Base-by-base conservation (phyloP, 2,888 invertebrate genomes). In the Abrostola tripartita region DNA sequence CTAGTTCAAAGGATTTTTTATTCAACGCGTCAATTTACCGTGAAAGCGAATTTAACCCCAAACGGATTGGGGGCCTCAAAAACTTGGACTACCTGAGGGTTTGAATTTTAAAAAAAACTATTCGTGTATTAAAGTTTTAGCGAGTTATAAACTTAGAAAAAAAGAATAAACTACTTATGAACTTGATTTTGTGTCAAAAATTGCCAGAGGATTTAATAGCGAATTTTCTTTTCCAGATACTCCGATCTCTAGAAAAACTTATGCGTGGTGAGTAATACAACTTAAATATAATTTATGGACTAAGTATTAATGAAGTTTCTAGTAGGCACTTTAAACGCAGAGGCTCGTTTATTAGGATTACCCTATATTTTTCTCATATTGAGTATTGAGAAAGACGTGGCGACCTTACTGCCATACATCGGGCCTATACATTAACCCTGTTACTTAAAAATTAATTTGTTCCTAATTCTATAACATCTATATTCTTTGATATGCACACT, bases 21-120 rank as follows among this genome's bases (percentile, higher is more conserved):
- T 52, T 37, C 66, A 62, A 72, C 83, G 73, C 82, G 78, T 83
- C 84, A 86, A 91, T 91, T 91, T 91, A 90, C 83, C 88, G 89
- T 90, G 83, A 90, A 90, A 90, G 88, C 88, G 87, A 88, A 88
- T 89, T 88, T 85, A 85, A 85, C 88, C 89, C 88, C 85, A 83
- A 81, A 83, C 76, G 81, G 78, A 81, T 83, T 82, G 77, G 82
- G 68, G 74, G 77, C 81, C 78, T 84, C 85, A 88, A 89, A 87
- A 82, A 81, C 79, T 81, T 76, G 74, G 41, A 80, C 84, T 89
- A 89, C 90, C 90, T 89, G 89, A 82, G 81, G 71, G 65, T 79
- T 73, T 71, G 75, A 72, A 68, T 74, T 63, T 49, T 59, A 68
- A 71, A 69, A 81, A 85, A 69, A 81, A 85, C 82, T 83, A 83